Percentiles rank a stretch among this genome's conserved stretches.
Evolutionary conservation across 1,140 invertebrate genomes (phyloP).

Genomic region (Brachionus rotundiformis): DNA sequence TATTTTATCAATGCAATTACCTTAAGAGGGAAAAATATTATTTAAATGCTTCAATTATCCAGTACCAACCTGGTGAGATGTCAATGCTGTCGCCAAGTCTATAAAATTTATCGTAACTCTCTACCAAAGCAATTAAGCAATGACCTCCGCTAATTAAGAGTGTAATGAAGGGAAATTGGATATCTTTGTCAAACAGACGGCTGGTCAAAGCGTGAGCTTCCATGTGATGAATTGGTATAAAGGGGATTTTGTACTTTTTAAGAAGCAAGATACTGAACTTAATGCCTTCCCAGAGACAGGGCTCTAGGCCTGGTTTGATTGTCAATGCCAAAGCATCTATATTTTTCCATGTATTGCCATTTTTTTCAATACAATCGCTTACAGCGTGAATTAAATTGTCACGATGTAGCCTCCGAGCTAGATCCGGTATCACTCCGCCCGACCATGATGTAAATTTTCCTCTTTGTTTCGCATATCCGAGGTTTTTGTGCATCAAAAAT

Average conservation of each 20-base stretch:
- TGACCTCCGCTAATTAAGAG: conserved; percentile 85
- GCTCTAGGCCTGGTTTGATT: conserved; percentile 78
- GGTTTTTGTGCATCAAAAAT: conserved; percentile 58
- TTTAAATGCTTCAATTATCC: not conserved
- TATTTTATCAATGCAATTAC: conserved; percentile 65
- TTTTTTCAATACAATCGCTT: conserved; percentile 59
- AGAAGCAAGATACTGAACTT: conserved; percentile 80
- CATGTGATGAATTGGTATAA: conserved; percentile 97
- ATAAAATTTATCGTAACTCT: conserved; percentile 75
- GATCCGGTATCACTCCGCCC: conserved; percentile 85
- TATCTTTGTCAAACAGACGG: conserved; percentile 60
- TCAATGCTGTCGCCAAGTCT: conserved; percentile 78
- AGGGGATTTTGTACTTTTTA: conserved; percentile 66
- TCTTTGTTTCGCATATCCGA: conserved; percentile 53
- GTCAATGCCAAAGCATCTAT: conserved; percentile 84
- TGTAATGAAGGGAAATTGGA: conserved; percentile 85
- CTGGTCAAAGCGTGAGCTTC: conserved; percentile 82
- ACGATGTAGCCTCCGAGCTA: conserved; percentile 79
- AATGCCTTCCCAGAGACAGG: conserved; percentile 78
- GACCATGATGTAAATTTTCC: conserved; percentile 67
- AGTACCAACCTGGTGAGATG: conserved; percentile 77
- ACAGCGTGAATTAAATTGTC: conserved; percentile 77
- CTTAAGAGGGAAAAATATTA: not conserved
- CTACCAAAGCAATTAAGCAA: conserved; percentile 77
- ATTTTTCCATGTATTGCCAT: not conserved